phyloP scores from a whole-genome alignment of 2,888 invertebrate genomes.

The Synergus japonicus region DNA sequence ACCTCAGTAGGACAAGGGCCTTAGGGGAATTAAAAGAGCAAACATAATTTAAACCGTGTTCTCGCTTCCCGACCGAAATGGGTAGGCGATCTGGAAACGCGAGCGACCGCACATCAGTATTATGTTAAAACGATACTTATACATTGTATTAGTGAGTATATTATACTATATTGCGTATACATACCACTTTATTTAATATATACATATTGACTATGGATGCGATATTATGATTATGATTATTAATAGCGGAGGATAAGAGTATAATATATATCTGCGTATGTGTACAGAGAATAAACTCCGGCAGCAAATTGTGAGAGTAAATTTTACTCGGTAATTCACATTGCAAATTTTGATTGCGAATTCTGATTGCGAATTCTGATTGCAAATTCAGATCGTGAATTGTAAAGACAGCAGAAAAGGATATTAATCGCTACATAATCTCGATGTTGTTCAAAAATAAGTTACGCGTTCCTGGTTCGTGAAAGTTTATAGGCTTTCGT shows the following conservation, averaged over 20 bases:
- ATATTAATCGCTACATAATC: slow-evolving; percentile 53
- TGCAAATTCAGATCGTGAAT: not conserved
- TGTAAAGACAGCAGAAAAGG: slow-evolving; percentile 42
- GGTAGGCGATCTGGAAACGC: slow-evolving; percentile 10
- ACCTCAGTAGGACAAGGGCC: slow-evolving; percentile 20
- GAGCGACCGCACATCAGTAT: slow-evolving; percentile 72
- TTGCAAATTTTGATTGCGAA: not conserved
- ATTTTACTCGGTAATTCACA: too few species aligned
- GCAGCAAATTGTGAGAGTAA: not conserved
- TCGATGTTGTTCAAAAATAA: slow-evolving; percentile 55
- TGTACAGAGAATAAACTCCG: slow-evolving; percentile 50
- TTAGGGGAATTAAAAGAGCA: slow-evolving; percentile 12
- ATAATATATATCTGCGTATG: slow-evolving; percentile 51
- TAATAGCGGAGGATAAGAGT: slow-evolving; percentile 57
- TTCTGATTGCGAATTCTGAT: too few species aligned
- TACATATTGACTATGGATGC: slow-evolving; percentile 58
- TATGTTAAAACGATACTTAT: slow-evolving; percentile 69
- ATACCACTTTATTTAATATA: slow-evolving; percentile 69
- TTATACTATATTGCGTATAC: slow-evolving; percentile 69
- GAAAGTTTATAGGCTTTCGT: slow-evolving; percentile 19
- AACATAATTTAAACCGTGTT: slow-evolving; percentile 22
- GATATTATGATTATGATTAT: slow-evolving; percentile 55
- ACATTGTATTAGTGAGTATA: slow-evolving; percentile 68
- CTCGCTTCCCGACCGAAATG: slow-evolving; percentile 5
- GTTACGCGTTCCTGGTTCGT: slow-evolving; percentile 20